phyloP scores from a whole-genome alignment of 2,888 invertebrate genomes.

The Pimpla rufipes region DNA sequence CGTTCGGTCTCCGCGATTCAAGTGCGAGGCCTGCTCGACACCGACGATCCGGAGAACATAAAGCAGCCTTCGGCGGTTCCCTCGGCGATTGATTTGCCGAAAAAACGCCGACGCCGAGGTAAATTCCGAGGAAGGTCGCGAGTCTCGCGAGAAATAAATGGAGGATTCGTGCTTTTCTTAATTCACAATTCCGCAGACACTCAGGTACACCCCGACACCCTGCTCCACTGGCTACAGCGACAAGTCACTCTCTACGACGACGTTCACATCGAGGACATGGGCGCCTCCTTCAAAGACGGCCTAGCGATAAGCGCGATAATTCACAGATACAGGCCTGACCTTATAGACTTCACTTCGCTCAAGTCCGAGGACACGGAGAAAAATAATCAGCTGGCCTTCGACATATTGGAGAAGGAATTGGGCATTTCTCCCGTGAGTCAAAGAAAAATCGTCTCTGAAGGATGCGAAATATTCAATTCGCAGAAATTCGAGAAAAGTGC shows the following conservation, averaged over 20 bases:
- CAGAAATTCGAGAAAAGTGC: too few relatives aligned
- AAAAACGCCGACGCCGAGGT: slow-evolving; percentile 90
- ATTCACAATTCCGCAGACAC: slow-evolving; percentile 86
- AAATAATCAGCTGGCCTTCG: slow-evolving; percentile 94
- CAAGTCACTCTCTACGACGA: slow-evolving; percentile 89
- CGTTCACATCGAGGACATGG: slow-evolving; percentile 88
- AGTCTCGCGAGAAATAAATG: neutral
- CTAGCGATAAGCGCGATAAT: slow-evolving; percentile 91
- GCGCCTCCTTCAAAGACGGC: slow-evolving; percentile 90
- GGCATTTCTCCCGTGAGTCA: slow-evolving; percentile 88
- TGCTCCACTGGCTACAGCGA: slow-evolving; percentile 92
- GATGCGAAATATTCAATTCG: too few relatives aligned
- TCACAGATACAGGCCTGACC: slow-evolving; percentile 95
- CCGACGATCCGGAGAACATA: slow-evolving; percentile 89
- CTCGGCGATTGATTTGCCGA: slow-evolving; percentile 87
- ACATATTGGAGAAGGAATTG: slow-evolving; percentile 93
- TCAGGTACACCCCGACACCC: slow-evolving; percentile 91
- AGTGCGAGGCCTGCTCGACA: slow-evolving; percentile 90
- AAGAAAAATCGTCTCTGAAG: too few relatives aligned
- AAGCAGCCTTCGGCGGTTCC: slow-evolving; percentile 86
- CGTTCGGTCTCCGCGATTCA: slow-evolving; percentile 92
- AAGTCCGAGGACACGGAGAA: slow-evolving; percentile 88
- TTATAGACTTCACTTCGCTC: slow-evolving; percentile 91
- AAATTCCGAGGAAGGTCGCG: slow-evolving; percentile 45
- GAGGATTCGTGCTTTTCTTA: neutral